Evolutionary conservation across 2,888 invertebrate genomes (phyloP), one percentile per base, ranked within the genome.

Genomic region (Polyommatus icarus): DNA sequence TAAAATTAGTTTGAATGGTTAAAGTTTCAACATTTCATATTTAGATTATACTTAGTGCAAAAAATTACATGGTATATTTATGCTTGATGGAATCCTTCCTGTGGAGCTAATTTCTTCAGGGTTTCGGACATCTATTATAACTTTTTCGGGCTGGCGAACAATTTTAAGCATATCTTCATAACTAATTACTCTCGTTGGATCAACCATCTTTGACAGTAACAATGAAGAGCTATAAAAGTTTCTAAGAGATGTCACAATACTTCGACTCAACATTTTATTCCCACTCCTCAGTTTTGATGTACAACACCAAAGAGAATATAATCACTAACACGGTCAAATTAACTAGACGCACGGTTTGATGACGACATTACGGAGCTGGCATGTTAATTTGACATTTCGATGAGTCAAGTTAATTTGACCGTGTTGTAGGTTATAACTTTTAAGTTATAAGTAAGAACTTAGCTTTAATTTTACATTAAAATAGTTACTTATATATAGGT

Each of bases 121-220:
- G 85, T 97, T 97, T 81, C 97, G 95, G 0, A 97, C 97, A 92
- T 97, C 97, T 80, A 98, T 94, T 20, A 96, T 84, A 78, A 88
- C 29, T 29, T 46, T 84, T 78, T 87, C 84, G n/a, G 81, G 82
- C 79, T 87, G 83, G 24, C 91, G 82, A 67, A 93, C 89, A 1
- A 89, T 87, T 81, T 91, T 88, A 76, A 91, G 79, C 87, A 94
- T 87, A 50, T 94, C 92, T 78, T 93, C 92, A 79, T 91, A 93
- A 79, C 89, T 90, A 3, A 92, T 82, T 6, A 93, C 88, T 83
- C 87, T 84, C 78, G 87, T 87, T 57, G 91, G 89, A 79, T 92
- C 92, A 20, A 89, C 90, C 92, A 92, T 93, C 40, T 83, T 86
- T 46, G 79, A 77, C 71, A 73, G 78, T 24, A 54, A 20, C 46